phyloP scores from a whole-genome alignment of 2,113 vertebrate genomes.

The Shinisaurus crocodilurus region DNA sequence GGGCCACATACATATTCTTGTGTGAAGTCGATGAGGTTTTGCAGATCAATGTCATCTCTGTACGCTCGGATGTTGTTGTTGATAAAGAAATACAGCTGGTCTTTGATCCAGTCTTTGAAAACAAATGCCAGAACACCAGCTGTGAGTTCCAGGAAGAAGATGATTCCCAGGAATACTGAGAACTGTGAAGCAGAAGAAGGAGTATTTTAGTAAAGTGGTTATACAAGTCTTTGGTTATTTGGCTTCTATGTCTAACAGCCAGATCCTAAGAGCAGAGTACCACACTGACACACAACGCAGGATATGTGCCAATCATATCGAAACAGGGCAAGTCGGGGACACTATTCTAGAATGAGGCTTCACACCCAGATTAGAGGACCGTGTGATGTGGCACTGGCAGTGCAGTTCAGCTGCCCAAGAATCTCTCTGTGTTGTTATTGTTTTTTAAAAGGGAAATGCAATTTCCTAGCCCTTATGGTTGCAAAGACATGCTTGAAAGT shows the following conservation, averaged over 20 bases:
- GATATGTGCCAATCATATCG: not conserved
- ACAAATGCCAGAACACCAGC: slow-evolving; percentile 97
- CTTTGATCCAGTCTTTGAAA: slow-evolving; percentile 99
- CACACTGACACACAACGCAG: not conserved
- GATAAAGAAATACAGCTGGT: slow-evolving; percentile 99
- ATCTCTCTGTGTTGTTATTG: not conserved
- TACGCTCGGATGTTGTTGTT: slow-evolving; percentile 99
- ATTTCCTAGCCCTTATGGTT: not conserved
- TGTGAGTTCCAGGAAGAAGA: slow-evolving; percentile 98
- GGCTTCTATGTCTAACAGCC: slow-evolving; percentile 3
- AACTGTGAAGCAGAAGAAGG: slow-evolving; percentile 82
- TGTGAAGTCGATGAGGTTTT: slow-evolving; percentile 99
- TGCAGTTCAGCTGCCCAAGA: not conserved
- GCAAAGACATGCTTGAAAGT: not conserved
- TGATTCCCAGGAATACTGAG: slow-evolving; percentile 97
- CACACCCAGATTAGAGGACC: not conserved
- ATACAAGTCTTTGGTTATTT: slow-evolving; percentile 4
- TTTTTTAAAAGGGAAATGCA: not conserved
- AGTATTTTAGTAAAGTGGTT: slow-evolving; percentile 30
- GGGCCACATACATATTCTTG: slow-evolving; percentile 93
- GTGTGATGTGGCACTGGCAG: not conserved
- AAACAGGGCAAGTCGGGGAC: not conserved
- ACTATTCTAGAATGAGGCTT: not conserved
- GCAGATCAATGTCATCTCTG: slow-evolving; percentile 96
- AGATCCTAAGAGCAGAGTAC: not conserved